Base-by-base conservation (phyloP, 2,113 vertebrate species). In the Hippocampus mohnikei region DNA sequence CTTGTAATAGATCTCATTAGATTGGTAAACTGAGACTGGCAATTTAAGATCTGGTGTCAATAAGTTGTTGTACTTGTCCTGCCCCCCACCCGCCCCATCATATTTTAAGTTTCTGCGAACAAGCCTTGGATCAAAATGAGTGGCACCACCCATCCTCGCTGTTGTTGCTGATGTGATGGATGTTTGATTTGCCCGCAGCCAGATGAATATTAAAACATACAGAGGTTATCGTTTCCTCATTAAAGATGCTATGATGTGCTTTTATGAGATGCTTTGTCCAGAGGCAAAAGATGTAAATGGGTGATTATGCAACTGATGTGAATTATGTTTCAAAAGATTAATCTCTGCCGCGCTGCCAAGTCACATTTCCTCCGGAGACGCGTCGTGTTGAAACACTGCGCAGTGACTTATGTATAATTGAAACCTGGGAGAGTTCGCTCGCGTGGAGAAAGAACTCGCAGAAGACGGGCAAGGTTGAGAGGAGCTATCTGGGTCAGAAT, bases 401-500 rank as follows among this genome's bases (percentile, higher is more conserved):
- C 73, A 69, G 71, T 85, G 78, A 82, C 59, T 77, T 78, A 84
- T 87, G 70, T 77, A 71, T 69, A 68, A 70, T 44, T 66, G 72
- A 46, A 79, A 67, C 66, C 61, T 42, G 65, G 52, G 70, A 72
- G 72, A 75, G 77, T 82, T 76, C 86, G 84, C 73, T 83, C 70
- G 82, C 86, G 82, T 86, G 62, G 80, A 79, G 74, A 61, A 71
- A 77, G 76, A 86, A 72, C 64, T 75, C 70, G 21, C 70, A 75
- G 75, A 84, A 81, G 66, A 58, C 42, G 70, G 66, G 59, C 77
- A 81, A 83, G 87, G 86, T 88, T 85, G 84, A 80, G 82, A 79
- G 72, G 81, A 25, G 73, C 72, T 75, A 70, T 78, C 81, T 25
- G 77, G 69, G 81, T 83, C 76, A 71, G 74, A 81, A 78, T 71